These are phyloP conservation scores for Zelostemma sp. DNA, from an alignment of 1,140 invertebrate species.

Conservation along the genomic window DNA sequence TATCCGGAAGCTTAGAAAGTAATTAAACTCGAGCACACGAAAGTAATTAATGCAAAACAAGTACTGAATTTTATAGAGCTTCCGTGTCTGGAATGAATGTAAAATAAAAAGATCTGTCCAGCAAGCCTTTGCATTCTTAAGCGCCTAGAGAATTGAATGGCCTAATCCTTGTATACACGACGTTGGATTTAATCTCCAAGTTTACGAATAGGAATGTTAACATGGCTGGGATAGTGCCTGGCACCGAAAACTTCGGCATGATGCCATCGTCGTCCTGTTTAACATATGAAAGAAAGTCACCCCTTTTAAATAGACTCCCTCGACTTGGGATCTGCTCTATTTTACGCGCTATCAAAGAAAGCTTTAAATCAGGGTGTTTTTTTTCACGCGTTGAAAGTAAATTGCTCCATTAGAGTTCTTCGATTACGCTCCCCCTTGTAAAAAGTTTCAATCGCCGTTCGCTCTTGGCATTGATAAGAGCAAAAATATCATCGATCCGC, in stretches of 20 bases:
- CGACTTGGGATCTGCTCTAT: not conserved
- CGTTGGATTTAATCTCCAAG: conserved; percentile 25
- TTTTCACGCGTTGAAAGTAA: not conserved
- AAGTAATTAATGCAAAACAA: conserved; percentile 45
- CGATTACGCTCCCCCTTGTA: not conserved
- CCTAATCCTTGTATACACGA: conserved; percentile 4
- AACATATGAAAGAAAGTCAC: conserved; percentile 12
- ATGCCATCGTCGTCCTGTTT: conserved; percentile 12
- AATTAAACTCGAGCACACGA: conserved; percentile 33
- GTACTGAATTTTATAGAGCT: conserved; percentile 25
- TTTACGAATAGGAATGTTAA: conserved; percentile 2
- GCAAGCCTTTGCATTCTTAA: conserved; percentile 35
- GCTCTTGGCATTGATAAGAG: not conserved
- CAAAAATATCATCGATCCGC: not conserved
- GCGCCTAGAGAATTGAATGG: conserved; percentile 33
- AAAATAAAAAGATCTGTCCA: conserved; percentile 43
- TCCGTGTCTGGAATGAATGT: conserved; percentile 17
- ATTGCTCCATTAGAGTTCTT: not conserved
- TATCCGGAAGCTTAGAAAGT: conserved; percentile 16
- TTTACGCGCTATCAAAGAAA: not conserved
- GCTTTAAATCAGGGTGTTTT: too few species aligned
- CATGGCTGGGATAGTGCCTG: not conserved
- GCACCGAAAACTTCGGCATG: conserved; percentile 8
- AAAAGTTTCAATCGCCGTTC: too few species aligned
- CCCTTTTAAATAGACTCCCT: conserved; percentile 11